phyloP scores from a whole-genome alignment of 2,113 vertebrate species.

The Dromiciops gliroides region DNA sequence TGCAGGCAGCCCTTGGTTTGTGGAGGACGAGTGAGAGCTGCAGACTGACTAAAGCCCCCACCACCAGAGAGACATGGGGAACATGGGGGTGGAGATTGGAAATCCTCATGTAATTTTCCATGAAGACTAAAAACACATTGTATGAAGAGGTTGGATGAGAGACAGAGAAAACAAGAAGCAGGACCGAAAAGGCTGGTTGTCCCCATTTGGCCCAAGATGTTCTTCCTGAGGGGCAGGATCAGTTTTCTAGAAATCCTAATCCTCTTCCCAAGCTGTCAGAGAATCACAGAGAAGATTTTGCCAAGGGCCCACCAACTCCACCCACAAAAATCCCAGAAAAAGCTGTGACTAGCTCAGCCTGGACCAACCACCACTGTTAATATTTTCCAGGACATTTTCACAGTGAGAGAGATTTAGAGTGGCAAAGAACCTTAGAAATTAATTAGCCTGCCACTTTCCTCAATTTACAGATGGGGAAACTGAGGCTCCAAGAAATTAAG shows the following conservation, averaged over 20 bases:
- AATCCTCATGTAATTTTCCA: constrained; percentile 56
- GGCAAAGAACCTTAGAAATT: neutral
- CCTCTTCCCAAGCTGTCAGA: neutral
- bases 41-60: neutral
- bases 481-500: neutral
- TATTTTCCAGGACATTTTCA: neutral
- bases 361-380: neutral
- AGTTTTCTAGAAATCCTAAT: neutral
- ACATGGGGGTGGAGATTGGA: neutral
- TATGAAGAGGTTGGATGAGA: neutral
- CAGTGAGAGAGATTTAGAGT: neutral
- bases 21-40: constrained; percentile 70
- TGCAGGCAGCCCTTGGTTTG: constrained; percentile 71
- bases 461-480: neutral
- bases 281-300: neutral
- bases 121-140: constrained; percentile 23
- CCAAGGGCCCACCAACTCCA: neutral
- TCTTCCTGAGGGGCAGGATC: constrained; percentile 36
- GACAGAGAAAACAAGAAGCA: neutral
- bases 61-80: neutral
- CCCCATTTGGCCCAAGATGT: constrained; percentile 41
- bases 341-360: neutral
- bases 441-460: neutral
- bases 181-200: neutral
- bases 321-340: neutral